Evolutionary conservation across 2,888 invertebrate species (phyloP).

Genomic region (Aquatica leii): DNA sequence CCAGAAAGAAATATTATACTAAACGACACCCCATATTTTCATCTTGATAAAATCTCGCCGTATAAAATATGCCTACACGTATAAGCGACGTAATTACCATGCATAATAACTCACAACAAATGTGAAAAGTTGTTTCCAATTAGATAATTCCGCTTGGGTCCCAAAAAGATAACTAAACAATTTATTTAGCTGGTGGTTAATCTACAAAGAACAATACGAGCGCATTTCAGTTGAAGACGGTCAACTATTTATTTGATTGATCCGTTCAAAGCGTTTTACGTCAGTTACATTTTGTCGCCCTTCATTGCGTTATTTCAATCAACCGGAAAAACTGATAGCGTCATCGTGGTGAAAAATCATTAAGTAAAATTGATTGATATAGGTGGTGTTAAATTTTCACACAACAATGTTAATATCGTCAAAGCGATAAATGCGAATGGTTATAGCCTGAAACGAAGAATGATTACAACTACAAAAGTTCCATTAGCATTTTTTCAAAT

Average conservation of each 20-base stretch:
- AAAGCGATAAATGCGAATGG: not conserved
- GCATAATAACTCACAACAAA: too few relatives aligned
- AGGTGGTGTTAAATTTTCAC: constrained; percentile 5
- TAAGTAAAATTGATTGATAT: constrained; percentile 43
- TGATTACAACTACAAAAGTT: not conserved
- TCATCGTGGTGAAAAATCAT: constrained; percentile 46
- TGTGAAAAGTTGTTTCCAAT: too few relatives aligned
- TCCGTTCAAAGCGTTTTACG: constrained; percentile 21
- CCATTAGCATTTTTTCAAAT: constrained; percentile 1
- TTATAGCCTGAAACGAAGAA: not conserved
- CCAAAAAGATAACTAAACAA: too few relatives aligned
- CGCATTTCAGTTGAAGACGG: too few relatives aligned
- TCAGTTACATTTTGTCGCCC: constrained; percentile 45
- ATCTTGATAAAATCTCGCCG: too few relatives aligned
- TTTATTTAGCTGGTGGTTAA: too few relatives aligned
- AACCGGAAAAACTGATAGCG: constrained; percentile 53
- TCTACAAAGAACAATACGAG: too few relatives aligned
- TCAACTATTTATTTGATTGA: constrained; percentile 25
- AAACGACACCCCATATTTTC: too few relatives aligned
- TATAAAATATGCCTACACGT: too few relatives aligned
- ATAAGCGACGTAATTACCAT: too few relatives aligned
- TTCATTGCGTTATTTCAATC: constrained; percentile 45
- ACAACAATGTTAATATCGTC: not conserved
- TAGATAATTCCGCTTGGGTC: too few relatives aligned
- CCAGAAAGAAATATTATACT: too few relatives aligned